Evolutionary conservation across 2,113 vertebrate species (phyloP).

Genomic region (Lasiurus cinereus): DNA sequence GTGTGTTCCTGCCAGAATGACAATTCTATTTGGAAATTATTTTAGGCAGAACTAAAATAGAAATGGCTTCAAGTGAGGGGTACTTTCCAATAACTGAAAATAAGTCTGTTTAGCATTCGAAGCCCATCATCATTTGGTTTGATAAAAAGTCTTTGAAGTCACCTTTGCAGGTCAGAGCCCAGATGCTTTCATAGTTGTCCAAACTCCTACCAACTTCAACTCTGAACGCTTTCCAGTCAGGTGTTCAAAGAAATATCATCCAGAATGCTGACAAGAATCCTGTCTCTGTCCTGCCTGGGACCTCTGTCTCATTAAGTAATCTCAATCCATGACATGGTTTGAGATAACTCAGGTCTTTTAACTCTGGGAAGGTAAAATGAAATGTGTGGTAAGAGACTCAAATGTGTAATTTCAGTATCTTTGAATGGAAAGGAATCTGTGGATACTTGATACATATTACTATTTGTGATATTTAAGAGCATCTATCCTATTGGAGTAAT

Average conservation of each 20-base stretch:
- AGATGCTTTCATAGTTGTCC: background rate
- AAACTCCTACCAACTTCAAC: background rate
- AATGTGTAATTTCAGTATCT: background rate
- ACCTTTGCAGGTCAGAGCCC: background rate
- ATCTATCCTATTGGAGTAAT: background rate
- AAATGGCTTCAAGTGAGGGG: background rate
- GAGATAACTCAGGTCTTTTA: background rate
- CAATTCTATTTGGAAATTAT: conserved; percentile 26
- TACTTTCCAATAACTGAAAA: background rate
- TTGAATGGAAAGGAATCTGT: background rate
- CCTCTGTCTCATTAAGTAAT: background rate
- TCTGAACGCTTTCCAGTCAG: background rate
- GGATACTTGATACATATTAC: background rate
- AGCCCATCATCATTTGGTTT: background rate
- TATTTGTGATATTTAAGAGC: background rate
- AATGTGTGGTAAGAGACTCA: background rate
- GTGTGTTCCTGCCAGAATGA: background rate
- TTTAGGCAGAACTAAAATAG: conserved; percentile 25
- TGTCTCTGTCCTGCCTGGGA: background rate
- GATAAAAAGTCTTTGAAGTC: background rate
- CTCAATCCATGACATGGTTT: background rate
- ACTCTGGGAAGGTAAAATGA: background rate
- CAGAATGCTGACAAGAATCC: background rate
- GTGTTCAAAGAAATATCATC: background rate
- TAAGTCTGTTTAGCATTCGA: background rate